phyloP scores from a whole-genome alignment of 2,888 invertebrate genomes.

The Limenitis camilla region DNA sequence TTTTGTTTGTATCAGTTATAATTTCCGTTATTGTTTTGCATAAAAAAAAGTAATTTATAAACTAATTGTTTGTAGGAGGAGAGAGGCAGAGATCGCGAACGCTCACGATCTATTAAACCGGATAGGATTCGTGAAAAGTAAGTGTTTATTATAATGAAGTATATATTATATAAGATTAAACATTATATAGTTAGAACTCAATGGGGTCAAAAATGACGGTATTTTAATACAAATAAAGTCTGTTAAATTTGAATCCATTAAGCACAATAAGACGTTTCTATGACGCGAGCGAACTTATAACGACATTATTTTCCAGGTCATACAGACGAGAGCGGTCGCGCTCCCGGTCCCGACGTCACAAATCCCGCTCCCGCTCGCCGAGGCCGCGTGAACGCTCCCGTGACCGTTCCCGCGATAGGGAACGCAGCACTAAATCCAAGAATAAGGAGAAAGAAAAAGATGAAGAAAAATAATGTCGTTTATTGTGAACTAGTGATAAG shows the following conservation, averaged over 20 bases:
- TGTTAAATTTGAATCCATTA: no score
- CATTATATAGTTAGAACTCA: no score
- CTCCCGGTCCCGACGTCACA: slow-evolving; percentile 79
- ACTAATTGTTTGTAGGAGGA: slow-evolving; percentile 58
- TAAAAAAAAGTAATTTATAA: no score
- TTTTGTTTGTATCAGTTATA: no score
- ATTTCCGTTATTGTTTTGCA: no score
- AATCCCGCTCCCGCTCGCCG: slow-evolving; percentile 82
- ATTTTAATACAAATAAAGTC: no score
- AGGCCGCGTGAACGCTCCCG: slow-evolving; percentile 58
- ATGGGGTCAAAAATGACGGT: no score
- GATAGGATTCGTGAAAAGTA: slow-evolving; percentile 76
- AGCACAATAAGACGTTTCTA: no score
- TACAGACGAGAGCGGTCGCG: slow-evolving; percentile 80
- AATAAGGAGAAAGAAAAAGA: slow-evolving; percentile 80
- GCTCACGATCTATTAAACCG: slow-evolving; percentile 75
- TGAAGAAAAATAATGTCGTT: slow-evolving; percentile 75
- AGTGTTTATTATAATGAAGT: slow-evolving; percentile 1
- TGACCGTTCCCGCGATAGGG: slow-evolving; percentile 48
- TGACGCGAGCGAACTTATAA: no score
- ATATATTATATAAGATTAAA: no score
- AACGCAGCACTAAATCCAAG: slow-evolving; percentile 73
- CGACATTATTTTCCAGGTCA: slow-evolving; percentile 74
- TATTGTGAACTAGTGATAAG: slow-evolving; percentile 1
- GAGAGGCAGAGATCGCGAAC: slow-evolving; percentile 69